Evolutionary conservation across 2,113 vertebrate species (phyloP), one percentile per base, ranked within the genome.

Genomic region (Micronycteris hirsuta): DNA sequence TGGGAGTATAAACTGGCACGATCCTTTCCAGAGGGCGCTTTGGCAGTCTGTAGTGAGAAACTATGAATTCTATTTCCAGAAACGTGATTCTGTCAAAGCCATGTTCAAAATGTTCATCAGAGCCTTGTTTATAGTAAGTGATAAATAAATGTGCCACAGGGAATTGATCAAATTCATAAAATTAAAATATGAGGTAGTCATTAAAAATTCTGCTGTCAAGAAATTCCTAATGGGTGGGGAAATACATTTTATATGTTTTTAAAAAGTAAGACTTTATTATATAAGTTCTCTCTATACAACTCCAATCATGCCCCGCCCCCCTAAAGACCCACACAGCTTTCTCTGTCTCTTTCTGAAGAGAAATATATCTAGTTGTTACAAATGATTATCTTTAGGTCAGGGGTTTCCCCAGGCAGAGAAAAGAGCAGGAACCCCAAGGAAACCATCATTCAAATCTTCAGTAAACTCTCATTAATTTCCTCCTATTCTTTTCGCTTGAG

Each of bases 161-260:
- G 33, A 80, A 73, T 22, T 77, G 88, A 20, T 96, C 76, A 93
- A 84, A 94, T 86, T 49, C 45, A 81, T 45, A 86, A 70, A 74
- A 93, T 91, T 93, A 93, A 95, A 91, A 67, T 70, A 65, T 86
- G 67, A 36, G 9, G 7, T 63, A 52, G 41, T 45, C 49, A 73
- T 67, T 97, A 78, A 89, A 96, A 81, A 68, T 86, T 86, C 31
- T 80, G 4, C 26, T 56, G 15, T 87, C 47, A 89, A 15, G 70
- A 74, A 86, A 91, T 80, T 22, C 12, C 33, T 54, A 71, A 45
- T 70, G 78, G 3, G 10, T 68, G 28, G 52, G 45, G 86, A 92
- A 93, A 84, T 70, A 56, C 8, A 71, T 71, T 86, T 90, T 56
- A 65, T 43, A 52, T 38, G 56, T 20, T 61, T 89, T 47, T 74